These are phyloP conservation scores for Cheilosia vulpina DNA, from an alignment of 2,888 invertebrate genomes.

Conservation along the genomic window DNA sequence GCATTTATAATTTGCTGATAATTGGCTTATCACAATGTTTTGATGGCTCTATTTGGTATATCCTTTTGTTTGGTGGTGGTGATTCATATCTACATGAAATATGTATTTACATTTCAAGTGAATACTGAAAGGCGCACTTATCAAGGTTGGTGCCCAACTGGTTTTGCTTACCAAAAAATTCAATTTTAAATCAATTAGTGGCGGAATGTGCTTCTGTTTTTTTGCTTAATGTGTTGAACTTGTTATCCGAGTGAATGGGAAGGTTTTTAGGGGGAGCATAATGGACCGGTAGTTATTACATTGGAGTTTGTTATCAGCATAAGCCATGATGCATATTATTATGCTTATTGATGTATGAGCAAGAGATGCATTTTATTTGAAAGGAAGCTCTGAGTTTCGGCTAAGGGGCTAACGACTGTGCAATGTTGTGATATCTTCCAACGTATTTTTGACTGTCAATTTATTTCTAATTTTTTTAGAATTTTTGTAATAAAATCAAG, in stretches of 20 bases:
- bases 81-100: neutral
- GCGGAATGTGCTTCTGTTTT: neutral
- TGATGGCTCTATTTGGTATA: constrained; percentile 34
- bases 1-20: constrained; percentile 24
- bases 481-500: too few relatives aligned
- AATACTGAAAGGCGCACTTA: neutral
- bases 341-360: too few relatives aligned
- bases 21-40: constrained; percentile 47
- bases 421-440: too few relatives aligned
- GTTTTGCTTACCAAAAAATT: neutral
- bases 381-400: too few relatives aligned
- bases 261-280: neutral
- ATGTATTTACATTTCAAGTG: constrained; percentile 8
- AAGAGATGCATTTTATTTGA: too few relatives aligned
- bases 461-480: too few relatives aligned
- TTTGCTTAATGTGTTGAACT: neutral
- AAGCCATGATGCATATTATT: too few relatives aligned
- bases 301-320: too few relatives aligned
- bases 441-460: too few relatives aligned
- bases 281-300: too few relatives aligned
- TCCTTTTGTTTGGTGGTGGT: constrained; percentile 18
- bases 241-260: neutral
- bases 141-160: constrained; percentile 7
- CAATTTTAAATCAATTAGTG: constrained; percentile 22
- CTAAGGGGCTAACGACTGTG: too few relatives aligned